phyloP scores from a whole-genome alignment of 2,888 invertebrate species.

The Chydorus sphaericus region DNA sequence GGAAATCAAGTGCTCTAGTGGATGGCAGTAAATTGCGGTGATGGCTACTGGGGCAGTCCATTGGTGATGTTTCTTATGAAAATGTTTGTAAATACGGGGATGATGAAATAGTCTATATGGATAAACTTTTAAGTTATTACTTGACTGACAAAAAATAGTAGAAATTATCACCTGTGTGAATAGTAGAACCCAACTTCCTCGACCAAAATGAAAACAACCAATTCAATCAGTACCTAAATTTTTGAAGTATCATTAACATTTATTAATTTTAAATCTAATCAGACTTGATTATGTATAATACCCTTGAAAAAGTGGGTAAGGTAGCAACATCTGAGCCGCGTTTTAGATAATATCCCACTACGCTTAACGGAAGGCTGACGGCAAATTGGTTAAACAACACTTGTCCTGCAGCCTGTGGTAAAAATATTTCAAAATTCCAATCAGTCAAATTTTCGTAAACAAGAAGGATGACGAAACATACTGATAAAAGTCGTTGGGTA shows the following conservation, averaged over 20 bases:
- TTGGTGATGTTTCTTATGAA: conserved; percentile 76
- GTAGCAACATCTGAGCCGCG: conserved; percentile 44
- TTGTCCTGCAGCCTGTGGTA: conserved; percentile 44
- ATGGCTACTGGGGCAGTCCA: conserved; percentile 79
- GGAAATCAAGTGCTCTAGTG: conserved; percentile 54
- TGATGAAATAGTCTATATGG: conserved; percentile 50
- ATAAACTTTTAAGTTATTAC: too few relatives aligned
- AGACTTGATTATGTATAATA: too few relatives aligned
- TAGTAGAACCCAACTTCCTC: conserved; percentile 76
- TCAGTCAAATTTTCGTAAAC: not conserved
- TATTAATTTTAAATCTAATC: too few relatives aligned
- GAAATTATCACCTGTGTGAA: conserved; percentile 52
- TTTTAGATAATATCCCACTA: too few relatives aligned
- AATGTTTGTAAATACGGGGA: conserved; percentile 55
- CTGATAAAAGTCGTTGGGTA: conserved; percentile 9
- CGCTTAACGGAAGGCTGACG: conserved; percentile 48
- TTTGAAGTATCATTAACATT: too few relatives aligned
- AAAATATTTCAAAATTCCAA: too few relatives aligned
- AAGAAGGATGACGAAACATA: conserved; percentile 15
- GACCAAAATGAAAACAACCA: conserved; percentile 53
- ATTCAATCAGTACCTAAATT: conserved; percentile 39
- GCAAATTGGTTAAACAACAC: conserved; percentile 59
- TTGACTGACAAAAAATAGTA: not conserved
- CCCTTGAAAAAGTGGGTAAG: conserved; percentile 63
- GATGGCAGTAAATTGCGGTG: conserved; percentile 64